Percentiles rank a stretch among this genome's conserved stretches.
Evolutionary conservation across 2,888 invertebrate genomes (phyloP).

Genomic region (Apotomis capreana): DNA sequence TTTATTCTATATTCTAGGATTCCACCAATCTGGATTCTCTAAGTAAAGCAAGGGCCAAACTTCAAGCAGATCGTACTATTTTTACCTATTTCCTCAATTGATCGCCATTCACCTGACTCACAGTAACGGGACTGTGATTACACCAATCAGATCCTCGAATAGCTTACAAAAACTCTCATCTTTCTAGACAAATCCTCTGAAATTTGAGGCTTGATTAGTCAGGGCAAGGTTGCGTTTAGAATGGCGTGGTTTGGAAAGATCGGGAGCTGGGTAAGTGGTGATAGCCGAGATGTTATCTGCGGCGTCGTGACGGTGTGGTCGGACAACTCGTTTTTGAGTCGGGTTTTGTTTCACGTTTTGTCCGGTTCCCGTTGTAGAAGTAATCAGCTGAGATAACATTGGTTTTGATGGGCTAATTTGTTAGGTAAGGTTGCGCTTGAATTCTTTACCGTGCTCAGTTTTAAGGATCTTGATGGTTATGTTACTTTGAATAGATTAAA

Average conservation of each 20-base stretch:
- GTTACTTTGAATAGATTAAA: not conserved
- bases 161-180: conserved; percentile 9
- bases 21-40: too few species aligned
- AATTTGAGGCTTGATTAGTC: not conserved
- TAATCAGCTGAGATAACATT: conserved; percentile 31
- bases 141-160: conserved; percentile 34
- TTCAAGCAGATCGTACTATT: conserved; percentile 11
- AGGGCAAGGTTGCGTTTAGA: conserved; percentile 6
- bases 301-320: conserved; percentile 37
- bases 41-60: conserved; percentile 13
- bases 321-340: conserved; percentile 29
- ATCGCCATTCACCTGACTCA: conserved; percentile 37
- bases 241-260: not conserved
- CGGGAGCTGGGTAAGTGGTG: conserved; percentile 1
- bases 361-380: conserved; percentile 34
- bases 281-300: conserved; percentile 33
- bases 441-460: not conserved
- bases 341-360: conserved; percentile 40
- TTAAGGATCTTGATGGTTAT: not conserved
- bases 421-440: conserved; percentile 16
- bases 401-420: conserved; percentile 22
- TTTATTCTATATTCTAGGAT: too few species aligned
- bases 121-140: conserved; percentile 38
- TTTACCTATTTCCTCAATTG: conserved; percentile 40
- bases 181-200: too few species aligned